Evolutionary conservation across 1,140 invertebrate genomes (phyloP).

Genomic region (Leptopilina boulardi): DNA sequence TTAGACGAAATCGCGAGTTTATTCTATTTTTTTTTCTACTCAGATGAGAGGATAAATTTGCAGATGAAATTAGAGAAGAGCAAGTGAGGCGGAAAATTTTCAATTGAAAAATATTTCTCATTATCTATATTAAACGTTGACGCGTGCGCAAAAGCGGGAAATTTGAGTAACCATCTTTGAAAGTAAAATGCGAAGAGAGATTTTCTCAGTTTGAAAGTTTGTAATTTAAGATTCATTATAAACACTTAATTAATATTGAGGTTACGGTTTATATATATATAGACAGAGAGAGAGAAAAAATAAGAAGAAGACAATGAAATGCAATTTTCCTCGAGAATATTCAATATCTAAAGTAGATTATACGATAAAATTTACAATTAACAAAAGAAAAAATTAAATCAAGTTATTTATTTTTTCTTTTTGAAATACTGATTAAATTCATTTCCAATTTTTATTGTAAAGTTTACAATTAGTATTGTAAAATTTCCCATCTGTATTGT

Average conservation of each 20-base stretch:
- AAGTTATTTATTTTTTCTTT: no score
- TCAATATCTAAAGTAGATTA: no score
- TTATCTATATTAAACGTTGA: neutral
- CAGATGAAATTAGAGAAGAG: neutral
- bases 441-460: no score
- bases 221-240: constrained; percentile 6
- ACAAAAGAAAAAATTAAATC: no score
- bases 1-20: neutral
- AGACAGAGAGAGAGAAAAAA: no score
- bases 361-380: no score
- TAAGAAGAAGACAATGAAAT: no score
- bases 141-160: neutral
- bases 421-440: no score
- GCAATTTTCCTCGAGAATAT: no score
- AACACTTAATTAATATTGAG: neutral
- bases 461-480: no score
- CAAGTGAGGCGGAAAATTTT: neutral
- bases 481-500: no score
- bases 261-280: neutral
- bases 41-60: neutral
- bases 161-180: neutral
- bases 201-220: neutral
- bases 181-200: neutral
- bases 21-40: neutral
- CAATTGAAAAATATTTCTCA: no score